These are phyloP conservation scores for Himalopsyche phryganea DNA, from an alignment of 1,140 invertebrate species.

Conservation along the genomic window DNA sequence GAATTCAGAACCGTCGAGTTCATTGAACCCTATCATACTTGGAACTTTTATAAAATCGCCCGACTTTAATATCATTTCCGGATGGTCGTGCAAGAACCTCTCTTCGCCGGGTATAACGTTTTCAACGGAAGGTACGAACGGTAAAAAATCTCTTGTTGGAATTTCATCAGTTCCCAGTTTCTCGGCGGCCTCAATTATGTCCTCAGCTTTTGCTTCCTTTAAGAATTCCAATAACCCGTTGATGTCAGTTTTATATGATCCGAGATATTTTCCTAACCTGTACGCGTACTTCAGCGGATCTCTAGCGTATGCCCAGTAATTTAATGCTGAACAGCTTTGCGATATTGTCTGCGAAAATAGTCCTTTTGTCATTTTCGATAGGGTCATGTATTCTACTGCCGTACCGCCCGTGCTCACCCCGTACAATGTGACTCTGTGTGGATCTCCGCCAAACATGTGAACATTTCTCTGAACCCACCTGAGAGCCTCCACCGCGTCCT, in stretches of 20 bases:
- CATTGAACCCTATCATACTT: conserved; percentile 45
- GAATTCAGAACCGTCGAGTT: conserved; percentile 47
- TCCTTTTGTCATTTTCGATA: conserved; percentile 42
- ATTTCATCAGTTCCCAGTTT: conserved; percentile 4
- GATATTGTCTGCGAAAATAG: conserved; percentile 51
- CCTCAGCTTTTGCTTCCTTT: conserved; percentile 37
- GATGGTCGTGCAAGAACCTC: conserved; percentile 40
- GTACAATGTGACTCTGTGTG: conserved; percentile 46
- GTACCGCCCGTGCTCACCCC: conserved; percentile 50
- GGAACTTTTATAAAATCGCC: conserved; percentile 47
- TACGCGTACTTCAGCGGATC: conserved; percentile 44
- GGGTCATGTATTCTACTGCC: conserved; percentile 43
- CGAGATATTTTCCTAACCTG: conserved; percentile 42
- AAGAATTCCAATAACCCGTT: conserved; percentile 42
- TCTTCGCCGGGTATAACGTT: conserved; percentile 40
- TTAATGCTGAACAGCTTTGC: conserved; percentile 67
- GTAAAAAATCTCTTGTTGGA: conserved; percentile 37
- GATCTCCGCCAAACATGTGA: conserved; percentile 47
- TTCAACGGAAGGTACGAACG: conserved; percentile 46
- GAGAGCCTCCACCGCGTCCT: conserved; percentile 57
- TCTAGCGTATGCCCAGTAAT: conserved; percentile 56
- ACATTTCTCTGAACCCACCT: conserved; percentile 59
- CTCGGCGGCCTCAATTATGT: conserved; percentile 36
- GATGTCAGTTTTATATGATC: conserved; percentile 40
- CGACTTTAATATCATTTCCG: conserved; percentile 39